Percentiles rank a stretch among this genome's conserved stretches.
phyloP scores from a whole-genome alignment of 2,888 invertebrate species.

The Pinctada fucata region DNA sequence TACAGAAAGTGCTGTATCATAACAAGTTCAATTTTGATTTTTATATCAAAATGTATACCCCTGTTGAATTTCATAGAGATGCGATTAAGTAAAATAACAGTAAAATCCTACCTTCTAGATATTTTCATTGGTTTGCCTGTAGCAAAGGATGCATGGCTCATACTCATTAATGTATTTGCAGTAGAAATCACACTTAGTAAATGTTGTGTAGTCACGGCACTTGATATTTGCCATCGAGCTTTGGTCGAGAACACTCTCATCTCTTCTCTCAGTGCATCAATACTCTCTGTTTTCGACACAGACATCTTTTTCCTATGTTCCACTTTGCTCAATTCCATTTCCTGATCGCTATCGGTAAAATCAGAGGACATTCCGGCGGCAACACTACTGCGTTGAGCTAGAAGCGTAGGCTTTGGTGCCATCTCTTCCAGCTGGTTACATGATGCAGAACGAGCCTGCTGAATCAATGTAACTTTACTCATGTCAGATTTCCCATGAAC shows the following conservation, averaged over 20 bases:
- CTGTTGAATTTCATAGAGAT: no score
- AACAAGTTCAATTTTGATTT: no score
- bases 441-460: slow-evolving; percentile 45
- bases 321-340: slow-evolving; percentile 8
- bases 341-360: slow-evolving; percentile 37
- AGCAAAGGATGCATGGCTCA: slow-evolving; percentile 93
- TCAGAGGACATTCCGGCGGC: slow-evolving; percentile 13
- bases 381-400: slow-evolving; percentile 19
- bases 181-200: slow-evolving; percentile 94
- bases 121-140: slow-evolving; percentile 33
- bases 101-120: slow-evolving; percentile 15
- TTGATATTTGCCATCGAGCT: slow-evolving; percentile 97
- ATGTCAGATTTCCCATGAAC: not conserved
- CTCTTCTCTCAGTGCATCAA: slow-evolving; percentile 43
- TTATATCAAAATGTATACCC: no score
- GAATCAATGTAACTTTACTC: slow-evolving; percentile 43
- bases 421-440: slow-evolving; percentile 15
- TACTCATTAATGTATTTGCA: slow-evolving; percentile 96
- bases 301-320: not conserved
- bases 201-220: slow-evolving; percentile 96
- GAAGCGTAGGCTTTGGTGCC: slow-evolving; percentile 14
- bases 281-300: slow-evolving; percentile 6
- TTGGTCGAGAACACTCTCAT: slow-evolving; percentile 80
- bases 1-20: no score
- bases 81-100: no score